These are phyloP conservation scores for Drosophila jambulina DNA, from an alignment of 1,140 invertebrate species.

Conservation along the genomic window DNA sequence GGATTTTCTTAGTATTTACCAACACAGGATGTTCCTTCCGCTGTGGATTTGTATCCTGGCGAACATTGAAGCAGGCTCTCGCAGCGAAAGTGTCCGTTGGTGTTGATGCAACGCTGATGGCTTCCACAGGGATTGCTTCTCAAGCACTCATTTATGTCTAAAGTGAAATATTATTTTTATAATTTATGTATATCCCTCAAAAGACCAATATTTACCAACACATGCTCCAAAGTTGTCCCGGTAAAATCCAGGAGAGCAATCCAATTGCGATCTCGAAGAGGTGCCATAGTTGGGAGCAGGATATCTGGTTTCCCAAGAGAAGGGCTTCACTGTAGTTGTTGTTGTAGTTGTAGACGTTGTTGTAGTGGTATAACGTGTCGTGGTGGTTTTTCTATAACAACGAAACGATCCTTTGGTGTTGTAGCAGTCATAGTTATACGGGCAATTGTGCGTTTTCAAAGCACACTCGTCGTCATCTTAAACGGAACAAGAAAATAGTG, in stretches of 20 bases:
- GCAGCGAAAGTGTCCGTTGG: constrained; percentile 87
- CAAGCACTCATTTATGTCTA: constrained; percentile 86
- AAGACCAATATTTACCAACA: constrained; percentile 63
- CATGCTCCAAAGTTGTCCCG: constrained; percentile 77
- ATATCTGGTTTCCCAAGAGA: neutral
- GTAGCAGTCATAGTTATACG: constrained; percentile 91
- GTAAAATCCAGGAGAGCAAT: constrained; percentile 69
- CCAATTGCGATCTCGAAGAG: constrained; percentile 5
- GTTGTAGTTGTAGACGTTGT: constrained; percentile 54
- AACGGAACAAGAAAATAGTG: neutral
- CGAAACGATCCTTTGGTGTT: constrained; percentile 88
- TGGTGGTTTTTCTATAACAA: constrained; percentile 64
- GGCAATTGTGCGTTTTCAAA: constrained; percentile 93
- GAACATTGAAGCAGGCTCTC: constrained; percentile 85
- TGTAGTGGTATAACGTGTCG: constrained; percentile 8
- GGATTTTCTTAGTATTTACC: constrained; percentile 56
- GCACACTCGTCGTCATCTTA: constrained; percentile 97
- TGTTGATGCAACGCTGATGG: constrained; percentile 86
- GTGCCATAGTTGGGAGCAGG: constrained; percentile 4
- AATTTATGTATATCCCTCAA: neutral
- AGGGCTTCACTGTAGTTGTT: constrained; percentile 40
- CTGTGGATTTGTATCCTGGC: constrained; percentile 85
- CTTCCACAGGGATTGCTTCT: constrained; percentile 80
- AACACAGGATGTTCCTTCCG: constrained; percentile 85
- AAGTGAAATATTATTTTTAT: neutral